phyloP scores from a whole-genome alignment of 2,113 vertebrate species.

The Rhinopomastus cyanomelas region DNA sequence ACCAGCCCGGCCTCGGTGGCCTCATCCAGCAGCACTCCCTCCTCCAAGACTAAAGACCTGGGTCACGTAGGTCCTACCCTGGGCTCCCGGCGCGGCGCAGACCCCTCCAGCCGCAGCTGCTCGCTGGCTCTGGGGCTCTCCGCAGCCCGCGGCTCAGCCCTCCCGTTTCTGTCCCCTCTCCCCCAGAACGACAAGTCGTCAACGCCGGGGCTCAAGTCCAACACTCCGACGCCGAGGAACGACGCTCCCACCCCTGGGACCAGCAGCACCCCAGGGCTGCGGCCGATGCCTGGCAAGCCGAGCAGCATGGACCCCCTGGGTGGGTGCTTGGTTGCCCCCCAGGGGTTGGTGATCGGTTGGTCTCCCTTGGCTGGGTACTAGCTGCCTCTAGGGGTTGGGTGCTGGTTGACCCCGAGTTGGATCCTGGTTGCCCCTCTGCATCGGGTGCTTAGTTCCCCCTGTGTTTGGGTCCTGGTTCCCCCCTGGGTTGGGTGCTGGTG shows the following conservation, averaged over 20 bases:
- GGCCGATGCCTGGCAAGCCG: conserved; percentile 90
- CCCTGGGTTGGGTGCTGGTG: too few species aligned
- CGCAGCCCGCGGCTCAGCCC: not conserved
- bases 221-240: conserved; percentile 91
- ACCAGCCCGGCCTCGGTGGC: conserved; percentile 94
- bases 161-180: not conserved
- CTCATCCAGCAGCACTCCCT: conserved; percentile 96
- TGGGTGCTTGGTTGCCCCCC: conserved; percentile 21
- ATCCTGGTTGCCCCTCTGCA: too few species aligned
- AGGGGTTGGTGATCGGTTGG: too few species aligned
- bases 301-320: conserved; percentile 88
- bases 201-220: conserved; percentile 94
- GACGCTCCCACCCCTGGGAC: conserved; percentile 95
- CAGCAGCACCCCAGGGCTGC: conserved; percentile 91
- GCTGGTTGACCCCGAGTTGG: too few species aligned
- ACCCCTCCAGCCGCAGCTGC: accelerated
- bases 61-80: conserved; percentile 78
- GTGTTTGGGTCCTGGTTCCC: too few species aligned
- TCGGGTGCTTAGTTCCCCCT: too few species aligned
- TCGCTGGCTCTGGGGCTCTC: not conserved
- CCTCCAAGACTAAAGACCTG: conserved; percentile 96
- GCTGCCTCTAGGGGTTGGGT: too few species aligned
- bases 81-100: accelerated
- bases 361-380: too few species aligned
- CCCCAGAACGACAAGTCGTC: conserved; percentile 95